Base-by-base conservation (phyloP, 2,888 invertebrate genomes). In the Ligdia adustata region DNA sequence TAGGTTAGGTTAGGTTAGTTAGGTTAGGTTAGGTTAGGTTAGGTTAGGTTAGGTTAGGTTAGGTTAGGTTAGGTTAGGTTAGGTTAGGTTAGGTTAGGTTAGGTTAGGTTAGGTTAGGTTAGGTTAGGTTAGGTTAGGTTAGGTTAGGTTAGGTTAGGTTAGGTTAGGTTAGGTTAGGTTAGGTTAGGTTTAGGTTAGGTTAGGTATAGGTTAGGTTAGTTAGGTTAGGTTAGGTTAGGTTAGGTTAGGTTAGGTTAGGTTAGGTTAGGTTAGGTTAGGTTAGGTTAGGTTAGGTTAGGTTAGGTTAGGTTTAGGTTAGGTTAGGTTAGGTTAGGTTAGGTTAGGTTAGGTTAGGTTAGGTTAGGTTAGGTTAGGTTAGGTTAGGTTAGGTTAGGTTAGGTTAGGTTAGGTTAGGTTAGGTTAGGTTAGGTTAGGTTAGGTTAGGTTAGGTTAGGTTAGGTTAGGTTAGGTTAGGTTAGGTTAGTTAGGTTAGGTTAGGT, bases 291-390 rank as follows among this genome's bases (percentile, higher is more conserved):
- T 28, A 28, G 28, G 28, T 28, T 28, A 28, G 28, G n/a, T n/a
- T n/a, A n/a, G n/a, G n/a, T n/a, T n/a, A n/a, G n/a, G n/a, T n/a
- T n/a, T n/a, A n/a, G n/a, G 28, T 28, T 28, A 28, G 28, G 28
- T 28, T 28, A 28, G 24, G 29, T n/a, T n/a, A n/a, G n/a, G n/a
- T 27, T 27, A 27, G 27, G 27, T 27, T 29, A 29, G 29, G 29
- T 29, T 29, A 29, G 29, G 29, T 29, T 29, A 29, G 29, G 29
- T 29, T 29, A 29, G 29, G 29, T 29, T 29, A 29, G 29, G 29
- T 29, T 29, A 29, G 29, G 29, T 24, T 45, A 45, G 38, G 45
- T 40, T 48, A 44, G 44, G 52, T 48, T 44, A 39, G 51, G 32
- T 24, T 24, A 42, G 52, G 35, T 44, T 38, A 38, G 45, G 29